Evolutionary conservation across 2,888 invertebrate species (phyloP), one percentile per base, ranked within the genome.

Genomic region (Tenthredo amoena): DNA sequence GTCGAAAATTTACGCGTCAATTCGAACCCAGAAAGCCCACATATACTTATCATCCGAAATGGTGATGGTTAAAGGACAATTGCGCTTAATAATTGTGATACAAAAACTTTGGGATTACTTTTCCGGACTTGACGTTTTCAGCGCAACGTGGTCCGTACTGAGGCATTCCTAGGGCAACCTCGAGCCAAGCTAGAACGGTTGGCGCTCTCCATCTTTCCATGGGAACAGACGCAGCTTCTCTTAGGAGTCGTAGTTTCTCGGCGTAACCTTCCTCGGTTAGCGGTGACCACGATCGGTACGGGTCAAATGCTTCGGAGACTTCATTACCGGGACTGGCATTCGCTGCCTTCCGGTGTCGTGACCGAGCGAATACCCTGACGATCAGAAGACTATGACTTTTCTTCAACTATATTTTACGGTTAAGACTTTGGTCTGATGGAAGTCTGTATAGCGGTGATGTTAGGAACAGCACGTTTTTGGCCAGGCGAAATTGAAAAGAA

Each of bases 121-220:
- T 98, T 90, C 99, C 99, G 92, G 98, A 98, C 93, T 99, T 98
- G 87, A 99, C 97, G 93, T 99, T 99, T 92, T 98, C 98, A 31
- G 98, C 97, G 91, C 98, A 98, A 74, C 97, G 95, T 34, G 97
- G 96, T 2, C 98, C 98, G 90, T 98, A 98, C 91, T 98, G 98
- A 0, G 98, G 98, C 98, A 99, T 98, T 84, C 98, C 98, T 7
- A 99, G 95, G 0, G 98, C 98, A 47, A 99, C 96, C 93, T 99
- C 99, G 82, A 99, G 94, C 99, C 99, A 99, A 1, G 99, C 98
- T 65, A 98, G 95, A 84, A 99, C 98, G 86, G 98, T 98, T 0
- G 98, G 97, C 18, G 99, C 98, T 86, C 98, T 95, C 99, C 99
- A 99, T 91, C 98, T 95, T 86, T 98, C 97, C 94, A 99, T 96